Base-by-base conservation (phyloP, 2,888 invertebrate species). In the Tortrix viridana region DNA sequence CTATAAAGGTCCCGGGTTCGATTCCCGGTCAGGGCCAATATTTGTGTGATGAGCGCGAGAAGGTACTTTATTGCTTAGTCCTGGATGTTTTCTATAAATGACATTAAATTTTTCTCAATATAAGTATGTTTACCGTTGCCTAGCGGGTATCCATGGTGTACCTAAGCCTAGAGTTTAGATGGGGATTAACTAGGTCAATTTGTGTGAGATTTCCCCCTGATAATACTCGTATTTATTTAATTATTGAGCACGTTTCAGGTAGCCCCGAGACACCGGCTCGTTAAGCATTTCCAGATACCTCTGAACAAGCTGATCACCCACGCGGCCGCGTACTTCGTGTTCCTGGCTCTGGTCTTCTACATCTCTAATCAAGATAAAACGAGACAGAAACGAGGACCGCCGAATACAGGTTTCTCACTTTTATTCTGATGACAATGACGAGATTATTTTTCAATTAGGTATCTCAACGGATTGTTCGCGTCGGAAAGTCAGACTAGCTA, bases 281-380 rank as follows among this genome's bases (percentile, higher is more conserved):
- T 93, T 18, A 89, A 85, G 65, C 91, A 92, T 75, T 94, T 93
- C 92, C 86, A 89, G 70, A 91, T 95, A 72, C 96, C 96, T 26
- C 89, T 95, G 68, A 95, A 95, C 81, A 95, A 95, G 84, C 95
- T 95, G 86, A 93, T 96, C 71, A 95, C 94, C 56, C 94, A 94
- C 74, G 89, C 94, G 5, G 93, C 95, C 16, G 94, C 94, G 14
- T 95, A 95, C 79, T 77, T 95, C 59, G 85, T 95, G 65, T 96
- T 96, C 84, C 91, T 96, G 53, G 75, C 93, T 2, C 79, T 95
- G 66, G 92, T 95, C 65, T 94, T 94, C 77, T 72, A 93, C 52
- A 92, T 94, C 73, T 94, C 94, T 26, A 93, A 94, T 82, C 84
- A 92, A 75, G 93, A 94, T 77, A 94, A 94, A 80, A 87, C 74